A percentile compares a stretch with the other conserved stretches of the same genome.
These are phyloP conservation scores for Ageneiosus marmoratus DNA, from an alignment of 2,113 vertebrate species.

Conservation along the genomic window DNA sequence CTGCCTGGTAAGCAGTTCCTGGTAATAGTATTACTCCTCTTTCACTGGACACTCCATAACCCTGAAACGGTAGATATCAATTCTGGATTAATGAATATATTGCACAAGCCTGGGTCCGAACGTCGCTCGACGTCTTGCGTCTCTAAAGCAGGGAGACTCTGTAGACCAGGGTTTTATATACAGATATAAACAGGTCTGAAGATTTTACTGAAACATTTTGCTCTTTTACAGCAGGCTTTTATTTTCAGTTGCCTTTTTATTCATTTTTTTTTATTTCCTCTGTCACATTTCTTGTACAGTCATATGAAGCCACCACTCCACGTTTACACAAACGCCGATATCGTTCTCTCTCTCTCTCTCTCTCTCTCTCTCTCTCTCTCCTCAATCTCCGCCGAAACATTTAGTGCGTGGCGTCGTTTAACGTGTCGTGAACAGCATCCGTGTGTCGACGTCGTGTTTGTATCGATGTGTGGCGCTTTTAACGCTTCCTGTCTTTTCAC, in stretches of 20 bases:
- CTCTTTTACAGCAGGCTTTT: background rate
- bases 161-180: background rate
- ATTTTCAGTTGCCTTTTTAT: constrained; percentile 61
- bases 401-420: constrained; percentile 40
- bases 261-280: background rate
- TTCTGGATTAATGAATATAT: background rate
- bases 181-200: background rate
- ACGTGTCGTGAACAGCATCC: constrained; percentile 47
- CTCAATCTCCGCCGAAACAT: background rate
- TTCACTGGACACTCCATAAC: background rate
- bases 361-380: too few relatives aligned
- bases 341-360: too few relatives aligned
- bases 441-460: constrained; percentile 22
- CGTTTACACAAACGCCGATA: background rate
- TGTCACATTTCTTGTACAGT: constrained; percentile 37
- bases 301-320: constrained; percentile 10
- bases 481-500: background rate
- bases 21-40: background rate
- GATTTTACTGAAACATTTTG: background rate
- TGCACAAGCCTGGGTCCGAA: background rate
- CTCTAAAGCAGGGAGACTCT: background rate
- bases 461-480: constrained; percentile 19
- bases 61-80: background rate
- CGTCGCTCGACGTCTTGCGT: background rate
- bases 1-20: background rate